Conservation (phyloP, 2,888 invertebrate genomes). For the Mesorhabditis spiculigera region DNA sequence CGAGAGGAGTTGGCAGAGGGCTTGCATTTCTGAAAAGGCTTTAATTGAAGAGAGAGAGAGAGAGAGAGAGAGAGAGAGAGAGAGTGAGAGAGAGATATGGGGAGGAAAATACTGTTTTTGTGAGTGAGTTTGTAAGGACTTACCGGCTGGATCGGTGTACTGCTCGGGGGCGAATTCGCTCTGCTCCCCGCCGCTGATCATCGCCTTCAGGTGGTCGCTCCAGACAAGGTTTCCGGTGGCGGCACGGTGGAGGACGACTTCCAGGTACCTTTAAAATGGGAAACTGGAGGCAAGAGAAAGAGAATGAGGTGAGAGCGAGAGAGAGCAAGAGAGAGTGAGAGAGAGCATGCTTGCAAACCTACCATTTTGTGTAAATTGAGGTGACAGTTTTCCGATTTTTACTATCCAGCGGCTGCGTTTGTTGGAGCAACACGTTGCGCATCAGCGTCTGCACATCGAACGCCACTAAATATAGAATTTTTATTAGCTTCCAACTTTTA, state of each 20-base stretch:
- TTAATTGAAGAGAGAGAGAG: not conserved
- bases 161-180: slow-evolving; percentile 91
- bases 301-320: not conserved
- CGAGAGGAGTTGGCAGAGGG: slow-evolving; percentile 91
- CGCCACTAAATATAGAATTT: slow-evolving; percentile 35
- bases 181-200: slow-evolving; percentile 66
- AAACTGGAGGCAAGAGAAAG: slow-evolving; percentile 62
- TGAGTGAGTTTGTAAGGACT: not conserved
- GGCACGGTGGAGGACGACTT: slow-evolving; percentile 79
- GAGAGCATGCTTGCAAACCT: not conserved
- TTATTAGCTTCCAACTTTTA: slow-evolving; percentile 7
- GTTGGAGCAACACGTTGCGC: slow-evolving; percentile 92
- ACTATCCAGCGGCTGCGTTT: slow-evolving; percentile 48
- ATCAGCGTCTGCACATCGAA: slow-evolving; percentile 94
- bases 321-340: too few relatives aligned
- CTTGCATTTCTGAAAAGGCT: slow-evolving; percentile 73
- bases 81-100: not conserved
- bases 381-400: slow-evolving; percentile 49
- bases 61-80: slow-evolving; percentile 6
- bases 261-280: slow-evolving; percentile 66
- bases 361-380: slow-evolving; percentile 52
- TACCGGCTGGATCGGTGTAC: slow-evolving; percentile 62
- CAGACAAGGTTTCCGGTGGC: slow-evolving; percentile 93
- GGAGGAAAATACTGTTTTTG: not conserved
- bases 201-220: slow-evolving; percentile 91